Percentiles rank a stretch among this genome's conserved stretches.
Evolutionary conservation across 2,113 vertebrate genomes (phyloP).

Genomic region (Brevimyrus niger): DNA sequence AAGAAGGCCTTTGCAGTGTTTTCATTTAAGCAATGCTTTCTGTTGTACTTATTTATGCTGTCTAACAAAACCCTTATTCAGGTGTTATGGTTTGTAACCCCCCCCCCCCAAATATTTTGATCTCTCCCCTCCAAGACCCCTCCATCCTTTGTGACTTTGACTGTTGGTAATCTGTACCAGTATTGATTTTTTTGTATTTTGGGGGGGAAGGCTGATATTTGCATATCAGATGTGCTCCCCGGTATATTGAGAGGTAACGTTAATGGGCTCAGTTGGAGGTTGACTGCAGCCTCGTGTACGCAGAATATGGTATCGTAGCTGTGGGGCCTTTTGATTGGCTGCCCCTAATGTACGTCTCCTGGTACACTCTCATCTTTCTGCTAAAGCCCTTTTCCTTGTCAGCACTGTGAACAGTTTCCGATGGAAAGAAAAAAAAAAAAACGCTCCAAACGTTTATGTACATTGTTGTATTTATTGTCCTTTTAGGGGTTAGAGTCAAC

Average conservation of each 20-base stretch:
- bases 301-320: not conserved
- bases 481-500: constrained; percentile 29
- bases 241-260: not conserved
- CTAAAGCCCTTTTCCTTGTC: constrained; percentile 17
- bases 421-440: not conserved
- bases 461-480: constrained; percentile 38
- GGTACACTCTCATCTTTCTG: not conserved
- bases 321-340: not conserved
- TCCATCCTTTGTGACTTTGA: constrained; percentile 10
- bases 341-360: not conserved
- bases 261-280: not conserved
- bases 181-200: not conserved
- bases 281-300: not conserved
- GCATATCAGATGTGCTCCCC: not conserved
- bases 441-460: constrained; percentile 28
- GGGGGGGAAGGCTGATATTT: not conserved
- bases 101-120: not conserved
- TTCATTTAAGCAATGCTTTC: not conserved
- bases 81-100: not conserved
- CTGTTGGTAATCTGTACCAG: constrained; percentile 6
- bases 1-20: not conserved
- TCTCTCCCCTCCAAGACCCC: not conserved
- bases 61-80: not conserved
- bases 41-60: not conserved
- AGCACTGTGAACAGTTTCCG: constrained; percentile 22